Conservation (phyloP, 2,113 vertebrate species). For the Megaleporinus macrocephalus region DNA sequence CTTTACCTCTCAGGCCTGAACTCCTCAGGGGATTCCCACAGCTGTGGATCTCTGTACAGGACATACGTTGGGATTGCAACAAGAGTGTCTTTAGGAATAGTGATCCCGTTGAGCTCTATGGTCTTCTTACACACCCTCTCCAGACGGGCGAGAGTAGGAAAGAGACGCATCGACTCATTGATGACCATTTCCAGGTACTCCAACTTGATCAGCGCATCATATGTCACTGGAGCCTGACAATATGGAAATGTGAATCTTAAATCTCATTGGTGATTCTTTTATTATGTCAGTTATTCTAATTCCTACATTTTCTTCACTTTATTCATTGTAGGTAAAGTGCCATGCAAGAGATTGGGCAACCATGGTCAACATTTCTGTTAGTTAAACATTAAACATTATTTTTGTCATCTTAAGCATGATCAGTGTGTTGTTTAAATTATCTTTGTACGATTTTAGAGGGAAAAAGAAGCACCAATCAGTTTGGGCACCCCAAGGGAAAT, state of each 20-base stretch:
- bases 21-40: constrained; percentile 79
- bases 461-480: too few species aligned
- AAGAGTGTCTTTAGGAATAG: constrained; percentile 76
- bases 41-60: constrained; percentile 65
- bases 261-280: too few species aligned
- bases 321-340: too few species aligned
- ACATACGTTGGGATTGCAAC: constrained; percentile 69
- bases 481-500: too few species aligned
- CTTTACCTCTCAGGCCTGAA: constrained; percentile 82
- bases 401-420: too few species aligned
- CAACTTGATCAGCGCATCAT: constrained; percentile 78
- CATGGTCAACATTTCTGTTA: too few species aligned
- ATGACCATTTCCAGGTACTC: constrained; percentile 85
- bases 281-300: too few species aligned
- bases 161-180: constrained; percentile 80
- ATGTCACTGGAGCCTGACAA: constrained; percentile 67
- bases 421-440: too few species aligned
- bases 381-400: too few species aligned
- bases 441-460: too few species aligned
- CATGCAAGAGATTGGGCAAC: too few species aligned
- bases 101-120: constrained; percentile 76
- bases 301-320: too few species aligned
- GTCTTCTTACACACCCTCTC: constrained; percentile 84
- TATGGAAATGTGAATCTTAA: neutral
- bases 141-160: constrained; percentile 64